Evolutionary conservation across 1,140 invertebrate species (phyloP).

Genomic region (Cyphomyrmex costatus): DNA sequence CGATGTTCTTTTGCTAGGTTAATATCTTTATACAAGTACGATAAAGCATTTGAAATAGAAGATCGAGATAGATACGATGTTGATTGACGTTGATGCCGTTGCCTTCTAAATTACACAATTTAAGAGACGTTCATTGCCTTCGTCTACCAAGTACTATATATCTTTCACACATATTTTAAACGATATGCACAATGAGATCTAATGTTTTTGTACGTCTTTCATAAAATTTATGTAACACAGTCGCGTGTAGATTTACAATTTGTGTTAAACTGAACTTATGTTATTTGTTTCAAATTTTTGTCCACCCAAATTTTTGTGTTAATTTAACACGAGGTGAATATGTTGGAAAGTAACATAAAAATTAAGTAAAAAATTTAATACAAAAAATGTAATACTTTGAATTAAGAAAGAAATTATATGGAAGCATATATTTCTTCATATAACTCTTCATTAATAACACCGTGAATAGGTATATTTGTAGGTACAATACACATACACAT

Average conservation of each 20-base stretch:
- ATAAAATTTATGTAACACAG: background rate
- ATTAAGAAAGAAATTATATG: background rate
- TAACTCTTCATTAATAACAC: background rate
- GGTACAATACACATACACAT: constrained; percentile 17
- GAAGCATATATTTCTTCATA: background rate
- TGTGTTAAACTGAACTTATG: too few relatives aligned
- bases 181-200: background rate
- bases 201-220: background rate
- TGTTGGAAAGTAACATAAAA: too few relatives aligned
- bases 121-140: constrained; percentile 47
- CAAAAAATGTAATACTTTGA: background rate
- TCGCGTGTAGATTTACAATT: too few relatives aligned
- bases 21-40: background rate
- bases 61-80: constrained; percentile 43
- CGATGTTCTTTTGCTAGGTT: background rate
- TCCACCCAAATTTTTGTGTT: background rate
- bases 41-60: background rate
- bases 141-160: constrained; percentile 52
- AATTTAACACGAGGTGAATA: too few relatives aligned
- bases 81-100: constrained; percentile 59
- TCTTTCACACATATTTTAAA: constrained; percentile 40
- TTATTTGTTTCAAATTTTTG: background rate
- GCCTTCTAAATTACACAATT: constrained; percentile 19
- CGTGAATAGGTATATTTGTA: background rate
- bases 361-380: too few relatives aligned